These are phyloP conservation scores for Drosophila nigrodunni DNA, from an alignment of 1,140 invertebrate species.

Conservation along the genomic window DNA sequence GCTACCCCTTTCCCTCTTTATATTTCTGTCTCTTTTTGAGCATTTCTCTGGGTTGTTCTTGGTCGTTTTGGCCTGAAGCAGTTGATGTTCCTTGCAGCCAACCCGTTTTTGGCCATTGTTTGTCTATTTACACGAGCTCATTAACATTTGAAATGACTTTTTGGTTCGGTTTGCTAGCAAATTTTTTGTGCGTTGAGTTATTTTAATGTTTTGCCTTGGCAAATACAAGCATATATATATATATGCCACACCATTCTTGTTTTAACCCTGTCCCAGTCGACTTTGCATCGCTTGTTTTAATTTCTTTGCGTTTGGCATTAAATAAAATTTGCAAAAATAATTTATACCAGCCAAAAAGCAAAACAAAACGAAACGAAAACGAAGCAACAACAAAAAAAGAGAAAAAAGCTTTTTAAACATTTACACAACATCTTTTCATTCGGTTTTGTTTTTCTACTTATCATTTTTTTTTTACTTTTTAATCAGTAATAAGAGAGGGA, in stretches of 20 bases:
- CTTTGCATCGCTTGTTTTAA: constrained; percentile 48
- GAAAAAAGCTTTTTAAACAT: constrained; percentile 59
- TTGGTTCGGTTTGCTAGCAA: constrained; percentile 44
- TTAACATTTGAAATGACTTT: constrained; percentile 84
- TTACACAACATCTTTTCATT: constrained; percentile 38
- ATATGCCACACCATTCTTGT: background rate
- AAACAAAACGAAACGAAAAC: background rate
- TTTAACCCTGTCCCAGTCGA: background rate
- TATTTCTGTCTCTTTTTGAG: constrained; percentile 1
- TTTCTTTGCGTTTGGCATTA: constrained; percentile 69
- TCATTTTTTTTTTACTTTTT: constrained; percentile 5
- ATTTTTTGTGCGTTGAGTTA: constrained; percentile 61
- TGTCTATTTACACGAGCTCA: constrained; percentile 82
- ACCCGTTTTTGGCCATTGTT: constrained; percentile 70
- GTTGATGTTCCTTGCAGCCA: constrained; percentile 33
- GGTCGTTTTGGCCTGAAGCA: constrained; percentile 34
- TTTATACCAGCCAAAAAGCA: constrained; percentile 61
- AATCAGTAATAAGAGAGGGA: constrained; percentile 20
- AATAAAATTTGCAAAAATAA: constrained; percentile 82
- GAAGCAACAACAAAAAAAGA: constrained; percentile 27
- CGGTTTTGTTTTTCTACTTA: background rate
- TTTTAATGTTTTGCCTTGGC: constrained; percentile 69
- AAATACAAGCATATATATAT: constrained; percentile 42
- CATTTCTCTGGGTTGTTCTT: constrained; percentile 2
- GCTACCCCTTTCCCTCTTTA: background rate